Conservation (phyloP, 2,113 vertebrate species). For the Suricata suricatta region DNA sequence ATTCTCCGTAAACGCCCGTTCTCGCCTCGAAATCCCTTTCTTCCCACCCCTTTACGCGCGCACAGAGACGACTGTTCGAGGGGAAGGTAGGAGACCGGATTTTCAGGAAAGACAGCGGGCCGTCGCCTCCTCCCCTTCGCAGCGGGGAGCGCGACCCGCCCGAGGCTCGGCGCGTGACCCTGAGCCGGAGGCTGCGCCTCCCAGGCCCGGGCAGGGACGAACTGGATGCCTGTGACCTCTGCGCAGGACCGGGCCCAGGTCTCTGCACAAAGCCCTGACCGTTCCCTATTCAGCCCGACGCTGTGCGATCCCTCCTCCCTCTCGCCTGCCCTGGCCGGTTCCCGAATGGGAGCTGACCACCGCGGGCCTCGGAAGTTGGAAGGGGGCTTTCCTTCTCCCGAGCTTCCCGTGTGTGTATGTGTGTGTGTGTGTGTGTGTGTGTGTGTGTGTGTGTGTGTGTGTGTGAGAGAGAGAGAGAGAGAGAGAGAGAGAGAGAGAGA, state of each 20-base stretch:
- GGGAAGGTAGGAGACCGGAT: background rate
- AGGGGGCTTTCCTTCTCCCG: background rate
- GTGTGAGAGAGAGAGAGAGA: background rate
- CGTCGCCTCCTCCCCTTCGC: background rate
- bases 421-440: background rate
- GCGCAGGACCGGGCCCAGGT: background rate
- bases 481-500: background rate
- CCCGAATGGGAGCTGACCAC: background rate
- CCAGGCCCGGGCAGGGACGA: fast-evolving
- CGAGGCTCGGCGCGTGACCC: background rate
- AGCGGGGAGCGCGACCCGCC: background rate
- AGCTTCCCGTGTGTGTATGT: background rate
- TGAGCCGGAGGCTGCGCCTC: background rate
- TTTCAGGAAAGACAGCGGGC: background rate
- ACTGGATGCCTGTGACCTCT: background rate
- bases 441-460: background rate
- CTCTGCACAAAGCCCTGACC: background rate
- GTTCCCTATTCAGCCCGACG: fast-evolving
- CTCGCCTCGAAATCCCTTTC: background rate
- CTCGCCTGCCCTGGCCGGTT: background rate
- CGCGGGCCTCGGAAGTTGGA: background rate
- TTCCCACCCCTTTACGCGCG: background rate
- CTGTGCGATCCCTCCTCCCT: background rate
- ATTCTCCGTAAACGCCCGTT: background rate
- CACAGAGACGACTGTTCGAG: background rate